phyloP scores from a whole-genome alignment of 2,113 vertebrate genomes.

The Brachyhypopomus occidentalis region DNA sequence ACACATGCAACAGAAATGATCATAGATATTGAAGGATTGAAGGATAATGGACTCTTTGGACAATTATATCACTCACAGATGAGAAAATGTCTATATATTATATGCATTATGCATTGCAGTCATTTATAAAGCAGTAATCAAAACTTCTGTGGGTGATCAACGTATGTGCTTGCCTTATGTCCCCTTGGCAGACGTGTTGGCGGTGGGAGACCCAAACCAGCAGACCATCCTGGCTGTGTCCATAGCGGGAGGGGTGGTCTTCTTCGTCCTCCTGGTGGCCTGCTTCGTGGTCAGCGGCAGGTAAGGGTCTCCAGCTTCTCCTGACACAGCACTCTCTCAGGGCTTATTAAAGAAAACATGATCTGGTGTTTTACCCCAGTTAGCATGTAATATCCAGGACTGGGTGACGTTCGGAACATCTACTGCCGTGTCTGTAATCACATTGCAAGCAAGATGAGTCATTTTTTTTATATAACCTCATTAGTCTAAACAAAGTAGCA shows the following conservation, averaged over 20 bases:
- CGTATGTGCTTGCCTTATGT: conserved; percentile 5
- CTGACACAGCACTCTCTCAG: neutral
- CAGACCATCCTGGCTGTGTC: conserved; percentile 80
- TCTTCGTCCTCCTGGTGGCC: conserved; percentile 80
- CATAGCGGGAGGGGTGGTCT: conserved; percentile 76
- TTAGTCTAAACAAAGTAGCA: neutral
- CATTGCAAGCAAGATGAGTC: too few species aligned
- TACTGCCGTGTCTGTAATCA: too few species aligned
- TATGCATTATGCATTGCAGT: neutral
- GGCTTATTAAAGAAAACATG: neutral
- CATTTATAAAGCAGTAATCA: neutral
- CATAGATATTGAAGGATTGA: too few species aligned
- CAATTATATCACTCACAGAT: too few species aligned
- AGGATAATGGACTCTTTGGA: too few species aligned
- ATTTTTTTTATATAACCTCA: too few species aligned
- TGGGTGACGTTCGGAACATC: too few species aligned
- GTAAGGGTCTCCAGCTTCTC: conserved; percentile 44
- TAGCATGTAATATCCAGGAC: too few species aligned
- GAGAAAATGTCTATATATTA: too few species aligned
- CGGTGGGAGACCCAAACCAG: conserved; percentile 82
- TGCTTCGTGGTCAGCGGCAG: conserved; percentile 83
- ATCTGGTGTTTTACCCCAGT: too few species aligned
- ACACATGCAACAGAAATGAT: too few species aligned
- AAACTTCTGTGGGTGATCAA: neutral
- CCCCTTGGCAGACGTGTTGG: conserved; percentile 74